Evolutionary conservation across 2,797 vertebrate species (phyloP).

Genomic region (Smutsia gigantea): DNA sequence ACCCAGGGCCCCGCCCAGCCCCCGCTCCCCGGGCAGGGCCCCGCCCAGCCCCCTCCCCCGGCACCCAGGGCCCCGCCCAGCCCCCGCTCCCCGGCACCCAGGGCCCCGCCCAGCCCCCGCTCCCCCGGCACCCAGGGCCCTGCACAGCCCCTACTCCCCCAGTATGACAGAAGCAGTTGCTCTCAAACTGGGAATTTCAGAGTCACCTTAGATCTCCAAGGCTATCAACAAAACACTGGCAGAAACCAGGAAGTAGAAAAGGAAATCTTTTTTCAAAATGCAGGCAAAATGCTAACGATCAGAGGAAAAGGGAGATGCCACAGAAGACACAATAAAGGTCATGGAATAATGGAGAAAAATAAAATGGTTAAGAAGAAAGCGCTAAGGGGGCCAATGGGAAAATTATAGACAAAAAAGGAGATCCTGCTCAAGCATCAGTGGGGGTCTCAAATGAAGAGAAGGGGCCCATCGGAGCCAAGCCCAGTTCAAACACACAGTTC

Average conservation of each 20-base stretch:
- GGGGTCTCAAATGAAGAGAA: too few relatives aligned
- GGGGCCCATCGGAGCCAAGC: background rate
- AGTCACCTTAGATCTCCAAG: too few relatives aligned
- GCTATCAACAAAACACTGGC: background rate
- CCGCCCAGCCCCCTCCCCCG: too few relatives aligned
- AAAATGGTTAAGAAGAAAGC: background rate
- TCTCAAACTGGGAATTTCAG: background rate
- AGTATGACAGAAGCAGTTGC: too few relatives aligned
- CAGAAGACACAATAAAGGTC: fast-evolving
- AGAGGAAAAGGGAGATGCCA: background rate
- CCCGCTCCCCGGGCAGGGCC: too few relatives aligned
- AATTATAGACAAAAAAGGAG: background rate
- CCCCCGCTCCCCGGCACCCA: too few relatives aligned
- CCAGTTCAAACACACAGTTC: too few relatives aligned
- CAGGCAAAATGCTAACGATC: background rate
- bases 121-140: too few relatives aligned
- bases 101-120: too few relatives aligned
- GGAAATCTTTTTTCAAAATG: background rate
- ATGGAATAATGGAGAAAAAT: background rate
- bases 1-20: too few relatives aligned
- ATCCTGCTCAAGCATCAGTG: fast-evolving
- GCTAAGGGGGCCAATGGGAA: background rate
- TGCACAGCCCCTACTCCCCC: too few relatives aligned
- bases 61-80: too few relatives aligned
- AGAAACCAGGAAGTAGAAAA: background rate